Percentiles rank a stretch among this genome's conserved stretches.
phyloP scores from a whole-genome alignment of 2,113 vertebrate genomes.

The Oncorhynchus tshawytscha region DNA sequence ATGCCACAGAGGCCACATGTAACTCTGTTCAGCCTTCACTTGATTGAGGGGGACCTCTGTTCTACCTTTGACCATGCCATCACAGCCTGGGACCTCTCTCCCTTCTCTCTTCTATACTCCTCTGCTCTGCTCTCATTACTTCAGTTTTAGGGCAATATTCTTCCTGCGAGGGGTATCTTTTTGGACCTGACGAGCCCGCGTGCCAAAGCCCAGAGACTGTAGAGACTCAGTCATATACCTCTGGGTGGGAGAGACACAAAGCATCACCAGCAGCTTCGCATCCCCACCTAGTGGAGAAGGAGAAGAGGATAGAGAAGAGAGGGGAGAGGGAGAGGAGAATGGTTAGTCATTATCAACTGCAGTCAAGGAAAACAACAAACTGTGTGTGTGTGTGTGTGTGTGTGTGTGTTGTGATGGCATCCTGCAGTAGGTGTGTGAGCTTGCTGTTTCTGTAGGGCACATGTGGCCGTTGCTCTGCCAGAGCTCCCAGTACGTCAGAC shows the following conservation, averaged over 20 bases:
- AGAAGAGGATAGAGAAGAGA: not conserved
- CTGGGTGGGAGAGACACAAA: slow-evolving; percentile 81
- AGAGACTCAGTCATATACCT: slow-evolving; percentile 78
- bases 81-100: not conserved
- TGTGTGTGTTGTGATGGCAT: slow-evolving; percentile 52
- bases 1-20: too few species aligned
- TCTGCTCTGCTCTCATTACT: slow-evolving; percentile 24
- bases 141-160: slow-evolving; percentile 53
- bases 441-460: slow-evolving; percentile 86
- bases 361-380: not conserved
- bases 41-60: not conserved
- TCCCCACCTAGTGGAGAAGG: slow-evolving; percentile 77
- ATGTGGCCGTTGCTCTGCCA: slow-evolving; percentile 77
- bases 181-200: slow-evolving; percentile 75
- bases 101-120: not conserved
- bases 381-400: not conserved
- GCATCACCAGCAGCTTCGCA: slow-evolving; percentile 80
- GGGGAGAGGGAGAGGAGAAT: not conserved
- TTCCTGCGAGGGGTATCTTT: slow-evolving; percentile 66
- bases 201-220: slow-evolving; percentile 80
- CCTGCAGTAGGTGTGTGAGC: slow-evolving; percentile 84
- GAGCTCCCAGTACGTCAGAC: slow-evolving; percentile 79
- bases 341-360: not conserved
- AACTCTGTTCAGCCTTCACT: too few species aligned
- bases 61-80: not conserved